Evolutionary conservation across 2,113 vertebrate genomes (phyloP).

Genomic region (Panthera uncia): DNA sequence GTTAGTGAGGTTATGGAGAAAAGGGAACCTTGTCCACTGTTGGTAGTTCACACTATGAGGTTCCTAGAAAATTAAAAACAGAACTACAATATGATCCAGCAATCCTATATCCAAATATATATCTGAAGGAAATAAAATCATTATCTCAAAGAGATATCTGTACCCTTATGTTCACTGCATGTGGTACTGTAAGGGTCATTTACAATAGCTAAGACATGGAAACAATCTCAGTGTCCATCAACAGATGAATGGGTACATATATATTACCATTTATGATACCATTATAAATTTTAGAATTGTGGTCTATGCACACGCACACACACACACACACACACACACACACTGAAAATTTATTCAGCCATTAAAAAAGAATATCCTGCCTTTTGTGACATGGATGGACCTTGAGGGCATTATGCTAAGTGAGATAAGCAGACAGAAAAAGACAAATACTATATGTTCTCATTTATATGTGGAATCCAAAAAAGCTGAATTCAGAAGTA

Average conservation of each 20-base stretch:
- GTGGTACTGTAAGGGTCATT: not conserved
- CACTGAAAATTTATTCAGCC: not conserved
- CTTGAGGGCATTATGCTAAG: too few species aligned
- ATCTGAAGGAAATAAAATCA: not conserved
- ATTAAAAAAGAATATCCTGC: not conserved
- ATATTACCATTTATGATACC: too few species aligned
- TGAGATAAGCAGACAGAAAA: not conserved
- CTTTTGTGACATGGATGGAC: not conserved
- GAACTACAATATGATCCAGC: not conserved
- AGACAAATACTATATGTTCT: not conserved
- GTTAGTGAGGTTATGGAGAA: not conserved
- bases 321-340: too few species aligned
- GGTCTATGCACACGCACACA: not conserved
- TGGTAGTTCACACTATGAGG: not conserved
- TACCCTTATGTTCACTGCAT: not conserved
- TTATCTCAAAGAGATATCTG: not conserved
- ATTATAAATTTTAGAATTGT: too few species aligned
- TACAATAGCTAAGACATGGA: not conserved
- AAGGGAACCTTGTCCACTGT: not conserved
- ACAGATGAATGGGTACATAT: not conserved
- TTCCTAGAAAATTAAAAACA: not conserved
- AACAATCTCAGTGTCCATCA: not conserved
- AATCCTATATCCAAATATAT: not conserved
- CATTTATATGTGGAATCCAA: not conserved
- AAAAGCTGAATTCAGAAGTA: not conserved